Base-by-base conservation (phyloP, 2,888 invertebrate genomes). In the Hypercompe scribonia region DNA sequence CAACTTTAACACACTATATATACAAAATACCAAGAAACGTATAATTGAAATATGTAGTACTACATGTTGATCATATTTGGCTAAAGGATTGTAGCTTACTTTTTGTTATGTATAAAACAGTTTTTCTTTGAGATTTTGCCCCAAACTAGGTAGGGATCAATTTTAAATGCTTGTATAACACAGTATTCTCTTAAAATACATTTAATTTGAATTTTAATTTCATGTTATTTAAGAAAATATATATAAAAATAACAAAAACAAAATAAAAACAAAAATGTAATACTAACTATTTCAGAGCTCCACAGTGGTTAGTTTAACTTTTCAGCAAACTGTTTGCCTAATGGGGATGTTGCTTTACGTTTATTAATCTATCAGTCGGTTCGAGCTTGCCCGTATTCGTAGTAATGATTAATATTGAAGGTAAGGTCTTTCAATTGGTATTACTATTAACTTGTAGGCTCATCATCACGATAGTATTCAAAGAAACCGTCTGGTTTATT, bases 21-120 rank as follows among this genome's bases (percentile, higher is more conserved):
- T 31, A 39, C 67, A 63, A 36, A n/a, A 63, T 73, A 65, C 71
- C 8, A 42, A 77, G 50, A 77, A 66, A 42, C 50, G 61, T 72
- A 31, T 33, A 18, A 63, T 33, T 63, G 18, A 33, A 64, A 34
- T 34, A 21, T 34, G 21, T 64, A 4, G 63, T 33, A 34, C 2
- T 64, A 21, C 8, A 34, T 21, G 4, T 3, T 0, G 0, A 34
- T 24, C 28, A 42, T 39, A 42, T 31, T 33, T n/a, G 1, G 33
- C 24, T 18, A 61, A 58, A 10, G 18, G 61, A 18, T 61, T 3
- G 61, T 28, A 58, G 28, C 28, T n/a, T 28, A 58, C 4, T 28
- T 28, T 28, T 28, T 10, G 1, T 3, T 15, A n/a, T 54, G 24
- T 24, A n/a, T 31, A 18, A 18, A 18, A 42, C 18, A n/a, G n/a